phyloP scores from a whole-genome alignment of 2,888 invertebrate genomes.

The Drosophila imparisetae region DNA sequence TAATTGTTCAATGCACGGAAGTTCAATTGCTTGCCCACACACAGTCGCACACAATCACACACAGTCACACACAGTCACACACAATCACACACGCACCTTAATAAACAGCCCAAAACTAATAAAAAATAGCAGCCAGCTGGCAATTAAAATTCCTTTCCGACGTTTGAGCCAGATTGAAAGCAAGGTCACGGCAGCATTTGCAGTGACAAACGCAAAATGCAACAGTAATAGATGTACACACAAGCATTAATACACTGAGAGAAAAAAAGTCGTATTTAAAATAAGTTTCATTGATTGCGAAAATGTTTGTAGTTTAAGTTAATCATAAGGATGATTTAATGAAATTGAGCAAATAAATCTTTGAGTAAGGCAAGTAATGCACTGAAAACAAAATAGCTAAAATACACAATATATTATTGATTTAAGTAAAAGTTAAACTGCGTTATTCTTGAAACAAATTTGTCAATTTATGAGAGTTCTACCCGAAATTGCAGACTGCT shows the following conservation, averaged over 20 bases:
- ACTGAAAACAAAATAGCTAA: background rate
- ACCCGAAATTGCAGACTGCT: background rate
- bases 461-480: background rate
- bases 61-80: slow-evolving; percentile 23
- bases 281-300: background rate
- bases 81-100: slow-evolving; percentile 17
- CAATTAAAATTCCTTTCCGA: slow-evolving; percentile 65
- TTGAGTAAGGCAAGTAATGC: background rate
- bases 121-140: slow-evolving; percentile 27
- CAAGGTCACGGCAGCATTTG: slow-evolving; percentile 70
- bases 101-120: slow-evolving; percentile 20
- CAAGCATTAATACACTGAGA: background rate
- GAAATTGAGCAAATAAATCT: background rate
- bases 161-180: slow-evolving; percentile 61
- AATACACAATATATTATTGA: background rate
- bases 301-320: background rate
- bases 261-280: background rate
- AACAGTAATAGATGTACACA: slow-evolving; percentile 26
- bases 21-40: slow-evolving; percentile 51
- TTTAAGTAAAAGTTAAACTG: background rate
- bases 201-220: slow-evolving; percentile 62
- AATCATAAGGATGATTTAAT: background rate
- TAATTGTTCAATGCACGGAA: slow-evolving; percentile 71
- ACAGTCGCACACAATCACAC: slow-evolving; percentile 19
- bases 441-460: background rate